Conservation (phyloP, 2,888 invertebrate genomes). For the Selenia dentaria region DNA sequence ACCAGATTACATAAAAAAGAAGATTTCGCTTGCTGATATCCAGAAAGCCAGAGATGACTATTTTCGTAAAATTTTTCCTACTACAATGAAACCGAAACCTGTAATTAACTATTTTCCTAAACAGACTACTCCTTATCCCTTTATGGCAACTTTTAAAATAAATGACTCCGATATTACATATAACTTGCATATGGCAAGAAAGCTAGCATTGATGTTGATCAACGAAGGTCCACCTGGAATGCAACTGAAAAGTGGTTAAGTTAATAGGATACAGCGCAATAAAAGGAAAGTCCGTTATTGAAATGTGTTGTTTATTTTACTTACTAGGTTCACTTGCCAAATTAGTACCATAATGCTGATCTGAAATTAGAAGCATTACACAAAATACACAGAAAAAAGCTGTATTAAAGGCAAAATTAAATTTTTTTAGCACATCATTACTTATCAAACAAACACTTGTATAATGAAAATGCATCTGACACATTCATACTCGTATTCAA, state of each 20-base stretch:
- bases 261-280: slow-evolving; percentile 7
- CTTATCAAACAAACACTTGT: no score
- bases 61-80: slow-evolving; percentile 53
- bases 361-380: no score
- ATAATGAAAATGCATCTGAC: no score
- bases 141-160: slow-evolving; percentile 13
- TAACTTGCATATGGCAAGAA: slow-evolving; percentile 55
- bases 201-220: slow-evolving; percentile 52
- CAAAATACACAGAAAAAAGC: no score
- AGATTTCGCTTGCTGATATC: slow-evolving; percentile 50
- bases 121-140: background rate
- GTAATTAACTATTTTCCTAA: background rate
- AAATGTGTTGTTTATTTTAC: slow-evolving; percentile 4
- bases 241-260: slow-evolving; percentile 15
- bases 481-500: no score
- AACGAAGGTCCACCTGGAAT: slow-evolving; percentile 27
- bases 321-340: no score
- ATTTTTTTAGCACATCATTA: no score
- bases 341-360: no score
- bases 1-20: slow-evolving; percentile 37
- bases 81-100: slow-evolving; percentile 37
- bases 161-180: slow-evolving; percentile 24
- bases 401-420: no score
- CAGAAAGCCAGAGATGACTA: slow-evolving; percentile 63
- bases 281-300: slow-evolving; percentile 15